Conservation (phyloP, 1,140 invertebrate genomes). For the Procambarus clarkii region DNA sequence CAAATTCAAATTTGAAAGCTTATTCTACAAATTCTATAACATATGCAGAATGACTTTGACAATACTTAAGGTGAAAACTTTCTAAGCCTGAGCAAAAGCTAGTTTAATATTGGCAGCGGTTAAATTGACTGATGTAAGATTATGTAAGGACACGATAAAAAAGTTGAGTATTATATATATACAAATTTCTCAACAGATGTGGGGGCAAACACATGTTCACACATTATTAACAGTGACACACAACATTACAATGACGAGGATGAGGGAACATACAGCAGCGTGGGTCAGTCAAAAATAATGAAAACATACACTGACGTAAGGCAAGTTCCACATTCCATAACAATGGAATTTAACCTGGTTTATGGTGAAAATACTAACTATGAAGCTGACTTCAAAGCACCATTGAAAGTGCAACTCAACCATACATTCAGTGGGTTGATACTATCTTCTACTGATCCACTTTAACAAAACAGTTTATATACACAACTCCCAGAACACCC, state of each 20-base stretch:
- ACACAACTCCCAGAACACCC: conserved; percentile 52
- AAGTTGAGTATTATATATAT: conserved; percentile 52
- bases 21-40: conserved; percentile 55
- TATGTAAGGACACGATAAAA: conserved; percentile 46
- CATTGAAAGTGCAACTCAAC: conserved; percentile 54
- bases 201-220: conserved; percentile 49
- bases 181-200: conserved; percentile 54
- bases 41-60: conserved; percentile 47
- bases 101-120: conserved; percentile 52
- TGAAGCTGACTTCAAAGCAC: conserved; percentile 57
- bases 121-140: conserved; percentile 53
- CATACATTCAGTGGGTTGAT: conserved; percentile 53
- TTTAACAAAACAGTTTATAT: conserved; percentile 56
- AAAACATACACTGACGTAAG: conserved; percentile 42
- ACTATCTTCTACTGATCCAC: conserved; percentile 63
- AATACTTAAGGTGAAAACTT: conserved; percentile 52
- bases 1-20: conserved; percentile 49
- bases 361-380: conserved; percentile 45
- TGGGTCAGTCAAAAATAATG: conserved; percentile 47
- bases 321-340: conserved; percentile 41
- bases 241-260: conserved; percentile 57
- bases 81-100: conserved; percentile 63
- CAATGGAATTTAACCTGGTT: conserved; percentile 38
- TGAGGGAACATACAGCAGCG: conserved; percentile 36
- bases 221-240: conserved; percentile 60